Evolutionary conservation across 2,113 vertebrate species (phyloP), one percentile per base, ranked within the genome.

Genomic region (Nyctibius bracteatus): DNA sequence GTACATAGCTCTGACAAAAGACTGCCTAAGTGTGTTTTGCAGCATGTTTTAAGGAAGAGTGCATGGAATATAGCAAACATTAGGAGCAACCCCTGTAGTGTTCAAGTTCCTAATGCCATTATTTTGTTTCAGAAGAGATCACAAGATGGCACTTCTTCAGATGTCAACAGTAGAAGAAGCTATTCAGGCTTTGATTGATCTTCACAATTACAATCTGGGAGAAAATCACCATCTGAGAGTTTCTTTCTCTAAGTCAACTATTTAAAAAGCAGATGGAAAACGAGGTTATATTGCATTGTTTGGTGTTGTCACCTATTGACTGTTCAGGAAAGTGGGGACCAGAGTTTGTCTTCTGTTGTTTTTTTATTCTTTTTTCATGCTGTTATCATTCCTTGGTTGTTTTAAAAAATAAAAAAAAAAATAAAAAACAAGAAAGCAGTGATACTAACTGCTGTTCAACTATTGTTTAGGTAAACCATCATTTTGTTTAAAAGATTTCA

Each of bases 151-250:
- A 80, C 98, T 99, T 91, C 98, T 99, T 97, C 99, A 99, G 98
- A 99, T 99, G 99, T 98, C 99, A 31, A 99, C 99, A 65, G 99
- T 99, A 97, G 99, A 99, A 97, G 99, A 99, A 98, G 99, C 99
- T 88, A 99, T 99, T 97, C 99, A 99, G 96, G 99, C 98, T 78
- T 97, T 99, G 98, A 99, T 99, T 81, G 99, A 99, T 97, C 99
- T 99, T 92, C 99, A 99, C 98, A 99, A 99, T 98, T 99, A 99
- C 96, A 99, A 99, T 98, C 99, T 99, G 98, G 99, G 99, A 83
- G 99, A 99, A 97, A 99, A 98, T 97, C 99, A 99, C 96, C 99
- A 99, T 98, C 98, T 99, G 98, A 98, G 99, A 97, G 99, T 99
- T 90, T 99, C 99, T 92, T 99, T 99, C 97, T 99, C 99, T 47